Conservation (phyloP, 2,888 invertebrate genomes). For the Matsumyia berberina region DNA sequence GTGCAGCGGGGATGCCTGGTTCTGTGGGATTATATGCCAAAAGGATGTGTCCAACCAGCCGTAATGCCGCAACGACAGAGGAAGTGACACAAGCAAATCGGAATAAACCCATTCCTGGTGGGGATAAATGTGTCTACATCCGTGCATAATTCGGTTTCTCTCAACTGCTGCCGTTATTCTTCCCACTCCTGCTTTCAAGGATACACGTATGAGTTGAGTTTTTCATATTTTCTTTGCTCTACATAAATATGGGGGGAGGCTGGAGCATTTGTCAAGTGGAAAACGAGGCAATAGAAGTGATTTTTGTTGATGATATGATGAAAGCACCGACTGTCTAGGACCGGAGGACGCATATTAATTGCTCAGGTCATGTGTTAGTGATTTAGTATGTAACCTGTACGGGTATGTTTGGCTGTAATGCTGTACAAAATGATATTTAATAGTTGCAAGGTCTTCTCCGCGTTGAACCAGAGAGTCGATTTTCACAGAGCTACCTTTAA, state of each 20-base stretch:
- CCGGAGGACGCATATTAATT: no score
- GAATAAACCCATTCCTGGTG: constrained; percentile 69
- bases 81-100: constrained; percentile 68
- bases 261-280: constrained; percentile 42
- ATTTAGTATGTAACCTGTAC: no score
- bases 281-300: constrained; percentile 61
- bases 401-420: no score
- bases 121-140: constrained; percentile 66
- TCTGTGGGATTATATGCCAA: constrained; percentile 41
- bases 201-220: constrained; percentile 42
- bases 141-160: constrained; percentile 51
- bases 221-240: constrained; percentile 28
- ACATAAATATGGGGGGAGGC: constrained; percentile 8
- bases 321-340: no score
- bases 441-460: no score
- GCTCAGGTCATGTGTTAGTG: no score
- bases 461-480: no score
- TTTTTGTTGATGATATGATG: constrained; percentile 50
- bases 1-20: constrained; percentile 48
- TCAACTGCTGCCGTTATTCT: constrained; percentile 30
- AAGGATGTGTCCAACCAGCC: constrained; percentile 54
- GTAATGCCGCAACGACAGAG: constrained; percentile 55
- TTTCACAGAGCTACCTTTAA: no score
- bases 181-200: constrained; percentile 23
- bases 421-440: no score